A percentile compares a stretch with the other conserved stretches of the same genome.
phyloP scores from a whole-genome alignment of 2,797 vertebrate species.

The Pteronotus mesoamericanus region DNA sequence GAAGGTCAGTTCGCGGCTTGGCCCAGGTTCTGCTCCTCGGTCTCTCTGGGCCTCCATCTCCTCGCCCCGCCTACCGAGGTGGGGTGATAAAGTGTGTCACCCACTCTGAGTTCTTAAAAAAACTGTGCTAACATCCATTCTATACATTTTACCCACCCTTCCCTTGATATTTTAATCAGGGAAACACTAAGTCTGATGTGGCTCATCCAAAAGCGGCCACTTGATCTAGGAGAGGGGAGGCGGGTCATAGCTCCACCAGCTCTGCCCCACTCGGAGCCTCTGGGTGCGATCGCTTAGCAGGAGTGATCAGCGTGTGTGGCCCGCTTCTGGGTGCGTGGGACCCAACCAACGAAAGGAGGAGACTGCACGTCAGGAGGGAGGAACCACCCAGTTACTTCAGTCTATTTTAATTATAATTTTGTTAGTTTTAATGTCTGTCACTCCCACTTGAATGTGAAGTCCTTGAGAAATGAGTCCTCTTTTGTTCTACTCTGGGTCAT shows the following conservation, averaged over 20 bases:
- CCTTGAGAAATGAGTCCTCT: not conserved
- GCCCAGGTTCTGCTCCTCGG: not conserved
- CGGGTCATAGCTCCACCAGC: not conserved
- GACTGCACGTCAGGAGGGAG: not conserved
- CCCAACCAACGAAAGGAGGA: no score
- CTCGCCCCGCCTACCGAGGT: not conserved
- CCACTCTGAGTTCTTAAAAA: not conserved
- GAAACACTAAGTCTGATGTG: not conserved
- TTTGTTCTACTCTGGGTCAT: not conserved
- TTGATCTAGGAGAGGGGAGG: not conserved
- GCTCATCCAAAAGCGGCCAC: not conserved
- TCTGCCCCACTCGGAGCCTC: not conserved
- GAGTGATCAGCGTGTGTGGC: fast-evolving
- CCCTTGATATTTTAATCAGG: not conserved
- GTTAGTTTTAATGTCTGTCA: not conserved
- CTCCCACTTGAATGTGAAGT: not conserved
- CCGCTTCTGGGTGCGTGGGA: not conserved
- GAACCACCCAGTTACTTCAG: not conserved
- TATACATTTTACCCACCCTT: not conserved
- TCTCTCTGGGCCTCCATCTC: not conserved
- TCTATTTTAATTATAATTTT: not conserved
- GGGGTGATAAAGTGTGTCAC: not conserved
- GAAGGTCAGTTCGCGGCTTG: not conserved
- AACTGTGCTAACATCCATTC: not conserved
- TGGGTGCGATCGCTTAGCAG: no score